These are phyloP conservation scores for Conops quadrifasciatus DNA, from an alignment of 2,888 invertebrate species.

Conservation along the genomic window DNA sequence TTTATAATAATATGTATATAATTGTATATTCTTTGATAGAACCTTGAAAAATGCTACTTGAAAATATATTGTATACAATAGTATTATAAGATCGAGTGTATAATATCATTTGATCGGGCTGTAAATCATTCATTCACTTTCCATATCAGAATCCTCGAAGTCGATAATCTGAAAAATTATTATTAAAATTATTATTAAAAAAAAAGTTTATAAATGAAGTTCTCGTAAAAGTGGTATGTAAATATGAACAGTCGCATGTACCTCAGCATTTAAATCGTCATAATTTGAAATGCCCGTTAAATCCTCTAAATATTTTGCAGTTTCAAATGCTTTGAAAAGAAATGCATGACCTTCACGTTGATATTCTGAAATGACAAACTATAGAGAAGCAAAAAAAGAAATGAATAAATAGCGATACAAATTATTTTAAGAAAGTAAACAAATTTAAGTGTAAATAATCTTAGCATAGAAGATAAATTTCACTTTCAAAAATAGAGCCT, in stretches of 20 bases:
- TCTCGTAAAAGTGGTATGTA: background rate
- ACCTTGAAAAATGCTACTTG: no score
- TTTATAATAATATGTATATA: conserved; percentile 19
- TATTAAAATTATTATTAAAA: background rate
- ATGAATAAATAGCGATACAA: background rate
- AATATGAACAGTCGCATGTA: conserved; percentile 43
- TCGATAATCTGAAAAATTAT: conserved; percentile 57
- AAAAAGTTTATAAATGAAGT: background rate
- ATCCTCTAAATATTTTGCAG: conserved; percentile 83
- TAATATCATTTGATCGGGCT: no score
- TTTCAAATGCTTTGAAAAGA: conserved; percentile 80
- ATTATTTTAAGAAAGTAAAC: background rate
- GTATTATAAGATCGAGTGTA: no score
- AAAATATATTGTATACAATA: conserved; percentile 8
- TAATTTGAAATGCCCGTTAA: conserved; percentile 80
- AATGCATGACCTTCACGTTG: conserved; percentile 73
- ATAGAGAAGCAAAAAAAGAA: conserved; percentile 30
- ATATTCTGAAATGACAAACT: conserved; percentile 67
- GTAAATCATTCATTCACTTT: conserved; percentile 46
- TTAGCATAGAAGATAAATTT: background rate
- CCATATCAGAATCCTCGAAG: conserved; percentile 60
- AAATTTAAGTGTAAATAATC: background rate
- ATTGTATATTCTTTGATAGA: no score
- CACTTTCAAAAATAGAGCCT: no score
- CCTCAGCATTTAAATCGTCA: conserved; percentile 70